Conservation (phyloP, 2,797 vertebrate genomes). For the Austrolebias charrua region DNA sequence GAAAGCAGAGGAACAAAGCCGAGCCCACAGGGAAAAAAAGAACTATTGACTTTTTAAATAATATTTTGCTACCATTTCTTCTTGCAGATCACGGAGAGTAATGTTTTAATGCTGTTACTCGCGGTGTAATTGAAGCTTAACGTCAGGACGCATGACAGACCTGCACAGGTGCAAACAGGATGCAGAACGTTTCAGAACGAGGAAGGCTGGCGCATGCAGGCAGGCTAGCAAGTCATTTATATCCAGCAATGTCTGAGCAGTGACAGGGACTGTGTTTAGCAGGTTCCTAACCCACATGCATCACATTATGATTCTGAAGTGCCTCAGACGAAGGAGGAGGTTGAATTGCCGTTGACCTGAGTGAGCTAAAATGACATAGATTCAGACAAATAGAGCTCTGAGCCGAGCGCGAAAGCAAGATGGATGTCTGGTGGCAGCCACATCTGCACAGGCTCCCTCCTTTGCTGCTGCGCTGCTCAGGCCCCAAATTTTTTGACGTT, state of each 20-base stretch:
- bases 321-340: slow-evolving; percentile 77
- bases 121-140: slow-evolving; percentile 51
- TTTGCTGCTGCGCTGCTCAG: slow-evolving; percentile 24
- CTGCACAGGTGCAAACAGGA: slow-evolving; percentile 61
- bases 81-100: slow-evolving; percentile 34
- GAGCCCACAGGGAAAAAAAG: slow-evolving; percentile 66
- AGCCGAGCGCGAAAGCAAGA: slow-evolving; percentile 74
- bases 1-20: slow-evolving; percentile 62
- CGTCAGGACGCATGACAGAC: slow-evolving; percentile 39
- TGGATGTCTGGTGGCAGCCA: slow-evolving; percentile 74
- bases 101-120: slow-evolving; percentile 34
- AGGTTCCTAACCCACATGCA: slow-evolving; percentile 77
- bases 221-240: slow-evolving; percentile 62
- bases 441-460: slow-evolving; percentile 66
- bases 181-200: slow-evolving; percentile 49
- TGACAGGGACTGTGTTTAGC: slow-evolving; percentile 79
- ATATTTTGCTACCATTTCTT: slow-evolving; percentile 57
- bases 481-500: slow-evolving; percentile 61
- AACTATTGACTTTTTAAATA: slow-evolving; percentile 57
- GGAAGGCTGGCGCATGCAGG: slow-evolving; percentile 38
- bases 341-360: slow-evolving; percentile 80
- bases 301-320: slow-evolving; percentile 79
- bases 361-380: slow-evolving; percentile 81
- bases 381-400: slow-evolving; percentile 81
- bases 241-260: slow-evolving; percentile 70